phyloP scores from a whole-genome alignment of 2,797 vertebrate species.

The Cyprinodon diabolis region DNA sequence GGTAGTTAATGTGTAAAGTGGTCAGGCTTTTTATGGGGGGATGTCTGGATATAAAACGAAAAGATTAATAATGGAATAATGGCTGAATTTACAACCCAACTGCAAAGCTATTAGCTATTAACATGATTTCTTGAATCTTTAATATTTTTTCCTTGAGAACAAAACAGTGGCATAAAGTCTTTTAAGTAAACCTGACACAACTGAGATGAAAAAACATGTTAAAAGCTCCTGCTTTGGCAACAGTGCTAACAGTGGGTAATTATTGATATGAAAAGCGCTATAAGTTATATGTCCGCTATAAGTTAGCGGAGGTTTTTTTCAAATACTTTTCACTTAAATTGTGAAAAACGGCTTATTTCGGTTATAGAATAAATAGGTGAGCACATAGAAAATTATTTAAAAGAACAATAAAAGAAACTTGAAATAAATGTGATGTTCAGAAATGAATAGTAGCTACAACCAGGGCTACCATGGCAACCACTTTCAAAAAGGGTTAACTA shows the following conservation, averaged over 20 bases:
- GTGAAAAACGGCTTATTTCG: background rate
- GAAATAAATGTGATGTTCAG: background rate
- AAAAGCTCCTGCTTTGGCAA: background rate
- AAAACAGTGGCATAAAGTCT: background rate
- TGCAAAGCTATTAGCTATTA: too few relatives aligned
- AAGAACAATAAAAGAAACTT: background rate
- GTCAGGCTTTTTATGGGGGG: too few relatives aligned
- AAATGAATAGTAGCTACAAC: background rate
- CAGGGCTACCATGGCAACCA: too few relatives aligned
- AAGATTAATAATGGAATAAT: background rate
- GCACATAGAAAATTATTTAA: background rate
- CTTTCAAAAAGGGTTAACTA: too few relatives aligned
- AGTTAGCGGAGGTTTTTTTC: background rate
- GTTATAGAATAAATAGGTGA: background rate
- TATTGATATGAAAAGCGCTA: too few relatives aligned
- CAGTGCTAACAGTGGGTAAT: background rate
- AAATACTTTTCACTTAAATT: background rate
- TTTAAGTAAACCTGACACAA: too few relatives aligned
- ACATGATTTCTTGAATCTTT: background rate
- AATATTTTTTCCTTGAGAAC: background rate
- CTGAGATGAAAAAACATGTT: too few relatives aligned
- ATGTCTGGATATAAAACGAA: background rate
- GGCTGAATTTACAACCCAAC: background rate
- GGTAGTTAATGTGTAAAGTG: too few relatives aligned
- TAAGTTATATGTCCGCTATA: too few relatives aligned